Base-by-base conservation (phyloP, 1,140 invertebrate species). In the Leptopilina clavipes region DNA sequence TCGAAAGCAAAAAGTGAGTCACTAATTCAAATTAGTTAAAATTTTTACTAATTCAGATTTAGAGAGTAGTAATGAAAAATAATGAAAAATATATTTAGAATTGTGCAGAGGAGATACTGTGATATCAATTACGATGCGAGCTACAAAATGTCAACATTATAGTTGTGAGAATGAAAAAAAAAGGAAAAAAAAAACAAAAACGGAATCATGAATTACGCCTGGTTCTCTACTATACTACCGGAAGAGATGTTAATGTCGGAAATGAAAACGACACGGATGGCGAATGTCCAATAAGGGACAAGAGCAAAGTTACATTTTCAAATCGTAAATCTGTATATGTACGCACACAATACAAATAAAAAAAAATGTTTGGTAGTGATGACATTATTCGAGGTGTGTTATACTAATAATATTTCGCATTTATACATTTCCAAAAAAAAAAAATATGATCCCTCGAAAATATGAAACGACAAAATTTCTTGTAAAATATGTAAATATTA, bases 181-280 rank as follows among this genome's bases (percentile, higher is more conserved):
- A 40, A 40, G 0, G 9, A 40, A 40, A 9, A 6, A 40, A 40
- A 40, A 31, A 31, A n/a, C n/a, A 31, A 31, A 5, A 31, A 31
- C 25, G n/a, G 14, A 52, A 17, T 52, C 48, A 52, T 52, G 48
- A 52, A 52, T 52, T 52, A 52, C 48, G n/a, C 14, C 0, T 52
- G 48, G 48, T 12, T 52, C n/a, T 7, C n/a, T 7, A 12, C 12
- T n/a, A 17, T n/a, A 17, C 48, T n/a, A 17, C 48, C 48, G 48
- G 48, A 52, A 52, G 48, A 52, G 48, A 52, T 52, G 48, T 52
- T 17, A 52, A 52, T 52, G 48, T 52, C 48, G 48, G 48, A 52
- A 52, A 52, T 52, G 48, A 52, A 52, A 52, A 52, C 48, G 48
- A 52, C 14, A n/a, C 48, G 48, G 25, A 52, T 52, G 17, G 48